Percentiles rank a stretch among this genome's conserved stretches.
Conservation (phyloP, 2,113 vertebrate genomes). For the Riparia riparia region DNA sequence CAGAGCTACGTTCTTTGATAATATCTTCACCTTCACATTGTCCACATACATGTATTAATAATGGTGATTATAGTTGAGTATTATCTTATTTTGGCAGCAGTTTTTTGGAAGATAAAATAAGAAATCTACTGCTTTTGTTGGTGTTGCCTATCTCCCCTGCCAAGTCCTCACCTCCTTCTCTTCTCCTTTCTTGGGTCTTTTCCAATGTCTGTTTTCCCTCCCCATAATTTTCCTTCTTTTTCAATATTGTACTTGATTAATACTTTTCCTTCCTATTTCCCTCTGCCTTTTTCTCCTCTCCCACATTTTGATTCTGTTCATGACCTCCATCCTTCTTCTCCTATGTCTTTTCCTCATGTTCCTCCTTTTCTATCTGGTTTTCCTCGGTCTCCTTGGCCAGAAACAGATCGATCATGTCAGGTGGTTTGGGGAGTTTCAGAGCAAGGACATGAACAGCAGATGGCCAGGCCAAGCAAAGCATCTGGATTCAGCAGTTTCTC, state of each 20-base stretch:
- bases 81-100: slow-evolving; percentile 32
- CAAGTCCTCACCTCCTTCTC: slow-evolving; percentile 3
- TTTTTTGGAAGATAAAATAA: slow-evolving; percentile 2
- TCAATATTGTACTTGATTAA: neutral
- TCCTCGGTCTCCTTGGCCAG: neutral
- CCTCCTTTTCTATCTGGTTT: neutral
- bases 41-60: neutral
- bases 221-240: neutral
- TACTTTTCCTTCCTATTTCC: neutral
- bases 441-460: neutral
- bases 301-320: neutral
- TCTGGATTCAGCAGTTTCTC: neutral
- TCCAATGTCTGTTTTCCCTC: slow-evolving; percentile 14
- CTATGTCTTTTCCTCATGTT: neutral
- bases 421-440: neutral
- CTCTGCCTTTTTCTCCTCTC: neutral
- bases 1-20: neutral
- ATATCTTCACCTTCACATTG: neutral
- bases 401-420: neutral
- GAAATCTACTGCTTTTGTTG: neutral
- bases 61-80: neutral
- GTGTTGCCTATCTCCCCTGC: slow-evolving; percentile 1
- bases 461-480: neutral
- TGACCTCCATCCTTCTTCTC: neutral
- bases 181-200: slow-evolving; percentile 24